Evolutionary conservation across 2,113 vertebrate genomes (phyloP).

Genomic region (Labrus mixtus): DNA sequence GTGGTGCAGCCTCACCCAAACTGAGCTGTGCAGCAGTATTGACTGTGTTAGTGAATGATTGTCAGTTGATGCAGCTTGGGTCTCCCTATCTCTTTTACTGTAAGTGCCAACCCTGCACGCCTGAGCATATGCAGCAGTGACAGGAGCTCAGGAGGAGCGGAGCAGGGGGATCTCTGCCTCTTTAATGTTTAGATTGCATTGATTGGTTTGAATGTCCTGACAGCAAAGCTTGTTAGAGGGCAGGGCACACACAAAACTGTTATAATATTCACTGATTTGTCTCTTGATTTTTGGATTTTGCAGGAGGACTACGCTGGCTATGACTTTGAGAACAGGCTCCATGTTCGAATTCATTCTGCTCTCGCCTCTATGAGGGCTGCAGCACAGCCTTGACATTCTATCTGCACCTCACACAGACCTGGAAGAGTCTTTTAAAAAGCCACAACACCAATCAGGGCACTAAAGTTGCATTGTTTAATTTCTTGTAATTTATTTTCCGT

Average conservation of each 20-base stretch:
- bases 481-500: constrained; percentile 26
- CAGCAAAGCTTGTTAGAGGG: constrained; percentile 2
- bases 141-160: constrained; percentile 14
- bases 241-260: neutral
- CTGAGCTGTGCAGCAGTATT: neutral
- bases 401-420: constrained; percentile 10
- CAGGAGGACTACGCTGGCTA: constrained; percentile 95
- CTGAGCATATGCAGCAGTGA: constrained; percentile 19
- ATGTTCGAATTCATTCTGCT: constrained; percentile 95
- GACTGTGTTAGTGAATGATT: neutral
- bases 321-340: constrained; percentile 96
- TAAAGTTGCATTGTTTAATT: constrained; percentile 12
- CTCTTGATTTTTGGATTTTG: constrained; percentile 13
- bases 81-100: constrained; percentile 5
- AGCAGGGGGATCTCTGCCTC: neutral
- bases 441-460: constrained; percentile 20
- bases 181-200: neutral
- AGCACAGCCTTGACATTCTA: constrained; percentile 84
- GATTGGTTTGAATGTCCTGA: neutral
- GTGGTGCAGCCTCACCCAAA: constrained; percentile 1
- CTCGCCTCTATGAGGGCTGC: constrained; percentile 88
- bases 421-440: constrained; percentile 35
- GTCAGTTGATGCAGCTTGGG: constrained; percentile 3
- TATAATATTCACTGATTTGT: neutral
- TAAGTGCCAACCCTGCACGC: neutral